A percentile compares a stretch with the other conserved stretches of the same genome.
phyloP scores from a whole-genome alignment of 2,113 vertebrate species.

The Saccopteryx bilineata region DNA sequence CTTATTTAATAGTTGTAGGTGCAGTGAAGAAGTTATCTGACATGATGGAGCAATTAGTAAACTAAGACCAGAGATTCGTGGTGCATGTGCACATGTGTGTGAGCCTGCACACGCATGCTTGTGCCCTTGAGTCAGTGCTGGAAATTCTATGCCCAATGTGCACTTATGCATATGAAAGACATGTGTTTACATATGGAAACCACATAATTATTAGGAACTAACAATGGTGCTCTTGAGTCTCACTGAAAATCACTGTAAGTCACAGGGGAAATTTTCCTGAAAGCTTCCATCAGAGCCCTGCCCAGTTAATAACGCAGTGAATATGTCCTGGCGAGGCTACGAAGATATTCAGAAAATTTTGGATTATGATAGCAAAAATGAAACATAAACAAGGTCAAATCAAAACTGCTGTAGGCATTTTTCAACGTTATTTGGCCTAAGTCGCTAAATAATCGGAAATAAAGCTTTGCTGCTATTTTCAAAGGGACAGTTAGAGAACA shows the following conservation, averaged over 20 bases:
- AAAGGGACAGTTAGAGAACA: conserved; percentile 27
- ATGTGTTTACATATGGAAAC: conserved; percentile 13
- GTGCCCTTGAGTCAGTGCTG: background rate
- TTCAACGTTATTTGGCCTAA: conserved; percentile 35
- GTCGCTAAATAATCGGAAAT: conserved; percentile 58
- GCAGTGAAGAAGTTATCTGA: background rate
- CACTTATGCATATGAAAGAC: conserved; percentile 29
- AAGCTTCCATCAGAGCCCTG: conserved; percentile 45
- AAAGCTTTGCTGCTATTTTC: conserved; percentile 60
- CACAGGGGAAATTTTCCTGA: conserved; percentile 43
- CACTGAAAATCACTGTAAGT: conserved; percentile 59
- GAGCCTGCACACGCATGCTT: accelerated
- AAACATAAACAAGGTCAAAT: conserved; percentile 64
- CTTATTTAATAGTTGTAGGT: background rate
- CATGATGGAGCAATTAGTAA: background rate
- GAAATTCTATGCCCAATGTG: background rate
- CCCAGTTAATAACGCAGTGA: background rate
- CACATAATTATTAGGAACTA: conserved; percentile 45
- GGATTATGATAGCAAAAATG: conserved; percentile 44
- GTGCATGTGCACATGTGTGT: accelerated
- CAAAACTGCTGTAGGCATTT: conserved; percentile 43
- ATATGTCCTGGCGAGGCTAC: background rate
- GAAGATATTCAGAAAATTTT: conserved; percentile 68
- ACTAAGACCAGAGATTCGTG: background rate
- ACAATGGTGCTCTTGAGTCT: conserved; percentile 17